Conservation (phyloP, 2,888 invertebrate genomes). For the Chorisops tibialis region DNA sequence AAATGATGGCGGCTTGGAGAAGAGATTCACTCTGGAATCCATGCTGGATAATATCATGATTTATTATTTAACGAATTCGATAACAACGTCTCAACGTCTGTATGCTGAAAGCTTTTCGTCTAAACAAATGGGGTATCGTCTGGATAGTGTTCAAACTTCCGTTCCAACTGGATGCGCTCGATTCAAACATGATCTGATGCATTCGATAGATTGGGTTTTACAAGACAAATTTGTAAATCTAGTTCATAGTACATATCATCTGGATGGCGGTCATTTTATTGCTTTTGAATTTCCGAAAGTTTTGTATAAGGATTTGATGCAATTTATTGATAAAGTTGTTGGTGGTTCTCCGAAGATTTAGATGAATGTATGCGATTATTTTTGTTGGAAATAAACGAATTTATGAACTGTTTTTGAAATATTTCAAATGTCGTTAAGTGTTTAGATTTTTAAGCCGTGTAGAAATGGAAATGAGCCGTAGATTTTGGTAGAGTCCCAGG, state of each 20-base stretch:
- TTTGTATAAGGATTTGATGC: slow-evolving; percentile 67
- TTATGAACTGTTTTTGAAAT: slow-evolving; percentile 54
- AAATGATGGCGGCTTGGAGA: slow-evolving; percentile 64
- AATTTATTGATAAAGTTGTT: slow-evolving; percentile 55
- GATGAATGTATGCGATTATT: slow-evolving; percentile 45
- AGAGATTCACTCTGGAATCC: slow-evolving; percentile 55
- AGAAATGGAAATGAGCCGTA: too few species aligned
- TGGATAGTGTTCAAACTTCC: slow-evolving; percentile 58
- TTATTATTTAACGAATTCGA: slow-evolving; percentile 71
- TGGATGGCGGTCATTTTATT: slow-evolving; percentile 81
- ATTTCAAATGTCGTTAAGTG: too few species aligned
- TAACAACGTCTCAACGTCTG: slow-evolving; percentile 67
- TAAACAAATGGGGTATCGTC: slow-evolving; percentile 35
- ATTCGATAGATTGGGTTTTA: slow-evolving; percentile 59
- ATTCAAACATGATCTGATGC: slow-evolving; percentile 67
- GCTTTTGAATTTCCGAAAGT: slow-evolving; percentile 74
- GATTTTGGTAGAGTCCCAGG: too few species aligned
- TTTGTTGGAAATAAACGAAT: slow-evolving; percentile 56
- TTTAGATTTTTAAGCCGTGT: too few species aligned
- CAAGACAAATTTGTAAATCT: slow-evolving; percentile 63
- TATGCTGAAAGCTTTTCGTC: slow-evolving; percentile 60
- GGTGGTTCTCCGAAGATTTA: slow-evolving; percentile 53
- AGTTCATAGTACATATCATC: slow-evolving; percentile 63
- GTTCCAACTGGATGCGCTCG: slow-evolving; percentile 73
- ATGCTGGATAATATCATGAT: slow-evolving; percentile 73